Conservation (phyloP, 2,888 invertebrate species). For the Phania funesta region DNA sequence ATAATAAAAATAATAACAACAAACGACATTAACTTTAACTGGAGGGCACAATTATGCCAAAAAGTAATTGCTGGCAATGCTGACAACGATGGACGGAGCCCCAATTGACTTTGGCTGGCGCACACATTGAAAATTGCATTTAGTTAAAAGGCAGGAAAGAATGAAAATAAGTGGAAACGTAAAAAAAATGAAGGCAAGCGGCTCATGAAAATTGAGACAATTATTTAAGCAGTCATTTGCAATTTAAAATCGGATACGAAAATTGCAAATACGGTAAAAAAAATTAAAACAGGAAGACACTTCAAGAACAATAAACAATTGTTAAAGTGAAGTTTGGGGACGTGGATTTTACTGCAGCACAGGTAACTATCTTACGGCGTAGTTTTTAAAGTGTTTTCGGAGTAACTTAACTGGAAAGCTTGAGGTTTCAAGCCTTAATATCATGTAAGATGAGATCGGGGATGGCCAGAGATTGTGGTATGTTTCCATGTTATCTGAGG, state of each 20-base stretch:
- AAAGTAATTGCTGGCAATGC: slow-evolving; percentile 68
- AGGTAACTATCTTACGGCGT: too few relatives aligned
- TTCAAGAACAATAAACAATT: not conserved
- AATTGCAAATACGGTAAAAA: not conserved
- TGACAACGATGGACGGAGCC: not conserved
- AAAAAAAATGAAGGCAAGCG: not conserved
- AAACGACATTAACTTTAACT: slow-evolving; percentile 63
- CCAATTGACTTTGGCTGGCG: slow-evolving; percentile 22
- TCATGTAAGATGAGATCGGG: too few relatives aligned
- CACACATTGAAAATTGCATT: slow-evolving; percentile 62
- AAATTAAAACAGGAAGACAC: slow-evolving; percentile 8
- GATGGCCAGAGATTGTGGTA: too few relatives aligned
- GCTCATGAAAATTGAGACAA: slow-evolving; percentile 40
- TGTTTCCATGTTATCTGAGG: too few relatives aligned
- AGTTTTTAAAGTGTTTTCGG: too few relatives aligned
- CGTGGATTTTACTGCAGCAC: too few relatives aligned
- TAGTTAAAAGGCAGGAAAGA: slow-evolving; percentile 48
- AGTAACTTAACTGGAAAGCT: too few relatives aligned
- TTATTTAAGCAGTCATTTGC: slow-evolving; percentile 24
- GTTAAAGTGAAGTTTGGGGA: too few relatives aligned
- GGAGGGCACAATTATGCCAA: slow-evolving; percentile 68
- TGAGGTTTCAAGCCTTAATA: too few relatives aligned
- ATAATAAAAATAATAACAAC: slow-evolving; percentile 44
- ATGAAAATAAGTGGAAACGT: not conserved
- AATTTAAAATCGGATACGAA: slow-evolving; percentile 32